These are phyloP conservation scores for Aegypius monachus DNA, from an alignment of 2,113 vertebrate genomes.

Conservation along the genomic window DNA sequence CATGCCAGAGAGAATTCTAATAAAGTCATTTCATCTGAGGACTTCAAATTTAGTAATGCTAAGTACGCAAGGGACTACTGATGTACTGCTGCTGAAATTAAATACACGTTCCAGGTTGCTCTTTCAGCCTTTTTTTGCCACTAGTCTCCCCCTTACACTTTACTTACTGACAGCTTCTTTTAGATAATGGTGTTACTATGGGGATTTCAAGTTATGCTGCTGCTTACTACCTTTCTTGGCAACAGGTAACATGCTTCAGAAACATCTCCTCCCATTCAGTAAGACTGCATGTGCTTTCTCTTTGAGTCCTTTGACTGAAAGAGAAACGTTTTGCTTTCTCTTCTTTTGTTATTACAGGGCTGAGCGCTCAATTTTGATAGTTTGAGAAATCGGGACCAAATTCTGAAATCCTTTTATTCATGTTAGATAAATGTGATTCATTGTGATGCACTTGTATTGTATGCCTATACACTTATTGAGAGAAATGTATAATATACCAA, in stretches of 20 bases:
- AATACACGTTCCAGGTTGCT: neutral
- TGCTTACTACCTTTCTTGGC: neutral
- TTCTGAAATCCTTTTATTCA: neutral
- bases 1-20: slow-evolving; percentile 49
- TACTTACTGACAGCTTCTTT: neutral
- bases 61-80: slow-evolving; percentile 8
- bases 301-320: neutral
- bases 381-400: neutral
- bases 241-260: neutral
- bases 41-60: slow-evolving; percentile 32
- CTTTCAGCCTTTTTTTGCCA: neutral
- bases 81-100: slow-evolving; percentile 24
- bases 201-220: neutral
- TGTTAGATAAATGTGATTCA: neutral
- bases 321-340: neutral
- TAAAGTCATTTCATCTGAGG: slow-evolving; percentile 49
- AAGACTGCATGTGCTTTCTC: neutral
- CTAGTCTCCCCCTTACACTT: neutral
- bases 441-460: neutral
- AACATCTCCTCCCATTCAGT: neutral
- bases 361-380: neutral
- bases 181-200: neutral
- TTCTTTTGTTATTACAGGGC: neutral
- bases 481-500: neutral
- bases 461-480: neutral